phyloP scores from a whole-genome alignment of 2,888 invertebrate genomes.

The Chironomus tentans region DNA sequence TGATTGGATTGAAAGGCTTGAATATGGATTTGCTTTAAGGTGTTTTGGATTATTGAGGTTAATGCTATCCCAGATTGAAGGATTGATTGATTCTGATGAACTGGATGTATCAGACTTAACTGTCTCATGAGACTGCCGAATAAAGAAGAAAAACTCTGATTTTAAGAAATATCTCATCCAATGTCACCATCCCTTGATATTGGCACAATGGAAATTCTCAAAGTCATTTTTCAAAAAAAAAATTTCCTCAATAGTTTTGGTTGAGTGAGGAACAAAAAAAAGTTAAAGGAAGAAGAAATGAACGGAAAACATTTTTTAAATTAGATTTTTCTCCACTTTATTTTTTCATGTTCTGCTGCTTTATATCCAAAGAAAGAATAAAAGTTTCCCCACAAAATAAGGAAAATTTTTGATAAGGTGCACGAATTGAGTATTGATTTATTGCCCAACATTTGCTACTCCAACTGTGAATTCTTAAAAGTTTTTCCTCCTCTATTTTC shows the following conservation, averaged over 20 bases:
- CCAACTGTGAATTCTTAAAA: background rate
- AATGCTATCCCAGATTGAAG: too few relatives aligned
- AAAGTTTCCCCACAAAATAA: too few relatives aligned
- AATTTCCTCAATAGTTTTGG: constrained; percentile 5
- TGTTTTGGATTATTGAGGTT: too few relatives aligned
- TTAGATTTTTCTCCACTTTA: background rate
- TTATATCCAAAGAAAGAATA: background rate
- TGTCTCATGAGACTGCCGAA: too few relatives aligned
- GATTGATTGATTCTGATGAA: too few relatives aligned
- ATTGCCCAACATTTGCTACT: background rate
- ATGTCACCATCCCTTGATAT: too few relatives aligned
- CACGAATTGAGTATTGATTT: constrained; percentile 2
- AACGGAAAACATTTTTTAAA: background rate
- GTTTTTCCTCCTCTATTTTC: background rate
- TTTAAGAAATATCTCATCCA: too few relatives aligned
- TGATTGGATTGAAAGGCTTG: too few relatives aligned
- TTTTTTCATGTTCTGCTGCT: background rate
- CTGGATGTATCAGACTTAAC: too few relatives aligned
- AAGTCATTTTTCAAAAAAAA: constrained; percentile 12
- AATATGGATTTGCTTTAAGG: too few relatives aligned
- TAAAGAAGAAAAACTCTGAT: too few relatives aligned
- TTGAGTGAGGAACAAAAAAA: background rate
- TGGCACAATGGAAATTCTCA: background rate
- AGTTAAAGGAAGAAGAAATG: background rate
- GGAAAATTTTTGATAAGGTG: background rate